Conservation (phyloP, 2,113 vertebrate genomes). For the Hyperopisus bebe region DNA sequence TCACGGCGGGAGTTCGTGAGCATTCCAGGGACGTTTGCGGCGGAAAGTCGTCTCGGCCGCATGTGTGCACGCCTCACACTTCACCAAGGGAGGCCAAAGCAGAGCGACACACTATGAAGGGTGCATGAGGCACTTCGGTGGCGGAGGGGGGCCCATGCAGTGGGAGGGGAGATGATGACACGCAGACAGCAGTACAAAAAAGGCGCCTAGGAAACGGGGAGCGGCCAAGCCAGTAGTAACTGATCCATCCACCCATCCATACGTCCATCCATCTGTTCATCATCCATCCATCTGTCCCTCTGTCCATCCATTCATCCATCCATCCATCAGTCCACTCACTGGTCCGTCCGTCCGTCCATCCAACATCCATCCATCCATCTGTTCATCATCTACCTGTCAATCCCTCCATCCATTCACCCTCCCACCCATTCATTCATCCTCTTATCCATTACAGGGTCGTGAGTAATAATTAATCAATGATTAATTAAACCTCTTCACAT, state of each 20-base stretch:
- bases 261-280: neutral
- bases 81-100: constrained; percentile 5
- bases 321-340: neutral
- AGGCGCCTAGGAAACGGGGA: neutral
- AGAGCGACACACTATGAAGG: neutral
- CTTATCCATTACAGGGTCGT: neutral
- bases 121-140: neutral
- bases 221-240: neutral
- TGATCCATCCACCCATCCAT: neutral
- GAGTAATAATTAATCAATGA: neutral
- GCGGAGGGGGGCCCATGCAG: neutral
- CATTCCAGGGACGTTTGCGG: neutral
- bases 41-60: neutral
- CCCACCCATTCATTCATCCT: neutral
- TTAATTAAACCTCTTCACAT: neutral
- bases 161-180: neutral
- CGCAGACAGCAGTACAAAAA: neutral
- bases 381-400: neutral
- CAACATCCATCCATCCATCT: neutral
- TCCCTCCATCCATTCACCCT: neutral
- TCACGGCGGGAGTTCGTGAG: neutral
- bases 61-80: neutral
- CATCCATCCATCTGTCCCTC: neutral
- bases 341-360: neutral
- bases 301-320: neutral